Evolutionary conservation across 2,797 vertebrate species (phyloP).

Genomic region (Sparidentex hasta): DNA sequence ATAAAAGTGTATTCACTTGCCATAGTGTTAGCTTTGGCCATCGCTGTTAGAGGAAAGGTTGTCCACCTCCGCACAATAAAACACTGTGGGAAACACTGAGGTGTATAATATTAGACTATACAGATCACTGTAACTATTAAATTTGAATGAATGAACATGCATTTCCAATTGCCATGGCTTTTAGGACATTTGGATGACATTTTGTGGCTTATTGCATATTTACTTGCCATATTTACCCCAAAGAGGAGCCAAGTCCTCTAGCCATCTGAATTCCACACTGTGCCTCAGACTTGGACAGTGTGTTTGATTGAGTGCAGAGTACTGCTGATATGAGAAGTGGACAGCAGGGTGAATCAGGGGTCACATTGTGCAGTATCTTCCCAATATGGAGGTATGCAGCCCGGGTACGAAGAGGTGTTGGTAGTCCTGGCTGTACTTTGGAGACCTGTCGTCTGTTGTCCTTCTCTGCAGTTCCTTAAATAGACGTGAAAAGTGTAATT

Average conservation of each 20-base stretch:
- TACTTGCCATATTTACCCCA: constrained; percentile 22
- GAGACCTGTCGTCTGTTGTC: constrained; percentile 48
- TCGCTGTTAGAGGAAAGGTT: background rate
- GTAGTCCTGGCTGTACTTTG: constrained; percentile 35
- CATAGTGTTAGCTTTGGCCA: background rate
- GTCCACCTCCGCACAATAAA: background rate
- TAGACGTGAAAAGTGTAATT: constrained; percentile 61
- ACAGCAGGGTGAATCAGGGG: constrained; percentile 65
- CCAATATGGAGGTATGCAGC: constrained; percentile 64
- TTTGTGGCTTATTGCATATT: background rate
- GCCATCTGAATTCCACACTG: constrained; percentile 26
- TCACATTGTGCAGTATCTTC: constrained; percentile 59
- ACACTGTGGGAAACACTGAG: background rate
- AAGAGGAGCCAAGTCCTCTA: constrained; percentile 24
- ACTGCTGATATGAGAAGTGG: constrained; percentile 78
- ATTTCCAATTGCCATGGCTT: constrained; percentile 3
- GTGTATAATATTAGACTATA: background rate
- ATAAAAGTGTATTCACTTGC: background rate
- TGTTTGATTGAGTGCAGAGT: constrained; percentile 74
- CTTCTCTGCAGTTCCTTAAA: constrained; percentile 64
- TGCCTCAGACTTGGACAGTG: constrained; percentile 41
- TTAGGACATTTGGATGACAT: constrained; percentile 17
- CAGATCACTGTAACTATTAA: background rate
- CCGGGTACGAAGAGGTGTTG: constrained; percentile 67
- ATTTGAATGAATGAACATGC: background rate